A percentile compares a stretch with the other conserved stretches of the same genome.
Evolutionary conservation across 2,113 vertebrate species (phyloP).

Genomic region (Onychorhynchus coronatus): DNA sequence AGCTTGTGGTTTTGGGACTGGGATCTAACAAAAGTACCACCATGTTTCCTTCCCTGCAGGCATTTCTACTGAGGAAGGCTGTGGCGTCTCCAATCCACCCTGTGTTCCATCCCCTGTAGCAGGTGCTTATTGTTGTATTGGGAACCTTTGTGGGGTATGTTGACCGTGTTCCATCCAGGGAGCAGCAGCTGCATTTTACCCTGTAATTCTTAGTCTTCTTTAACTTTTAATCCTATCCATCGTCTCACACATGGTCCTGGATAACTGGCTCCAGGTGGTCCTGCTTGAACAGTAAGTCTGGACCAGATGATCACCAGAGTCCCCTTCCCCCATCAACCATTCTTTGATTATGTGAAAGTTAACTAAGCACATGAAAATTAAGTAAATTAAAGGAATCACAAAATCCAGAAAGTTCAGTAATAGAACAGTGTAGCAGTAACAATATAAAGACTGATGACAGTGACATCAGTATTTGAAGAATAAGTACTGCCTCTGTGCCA

Average conservation of each 20-base stretch:
- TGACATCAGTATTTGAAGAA: neutral
- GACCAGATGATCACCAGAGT: neutral
- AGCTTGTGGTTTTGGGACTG: neutral
- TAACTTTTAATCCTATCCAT: neutral
- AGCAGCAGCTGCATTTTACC: neutral
- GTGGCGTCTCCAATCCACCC: neutral
- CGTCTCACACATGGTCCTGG: neutral
- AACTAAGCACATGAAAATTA: neutral
- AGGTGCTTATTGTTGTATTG: neutral
- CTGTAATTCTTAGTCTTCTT: neutral
- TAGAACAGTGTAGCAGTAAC: neutral
- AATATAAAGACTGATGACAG: neutral
- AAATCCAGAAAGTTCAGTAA: neutral
- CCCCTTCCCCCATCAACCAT: neutral
- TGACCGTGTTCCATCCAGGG: neutral
- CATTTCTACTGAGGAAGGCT: neutral
- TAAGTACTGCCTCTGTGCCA: neutral
- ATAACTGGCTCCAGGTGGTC: neutral
- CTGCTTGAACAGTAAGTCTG: neutral
- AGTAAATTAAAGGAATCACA: neutral
- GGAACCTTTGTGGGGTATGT: neutral
- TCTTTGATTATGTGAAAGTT: neutral
- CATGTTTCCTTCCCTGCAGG: neutral
- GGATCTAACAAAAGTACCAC: neutral
- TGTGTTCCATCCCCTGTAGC: neutral